Evolutionary conservation across 2,113 vertebrate genomes (phyloP), one percentile per base, ranked within the genome.

Genomic region (Saimiri boliviensis): DNA sequence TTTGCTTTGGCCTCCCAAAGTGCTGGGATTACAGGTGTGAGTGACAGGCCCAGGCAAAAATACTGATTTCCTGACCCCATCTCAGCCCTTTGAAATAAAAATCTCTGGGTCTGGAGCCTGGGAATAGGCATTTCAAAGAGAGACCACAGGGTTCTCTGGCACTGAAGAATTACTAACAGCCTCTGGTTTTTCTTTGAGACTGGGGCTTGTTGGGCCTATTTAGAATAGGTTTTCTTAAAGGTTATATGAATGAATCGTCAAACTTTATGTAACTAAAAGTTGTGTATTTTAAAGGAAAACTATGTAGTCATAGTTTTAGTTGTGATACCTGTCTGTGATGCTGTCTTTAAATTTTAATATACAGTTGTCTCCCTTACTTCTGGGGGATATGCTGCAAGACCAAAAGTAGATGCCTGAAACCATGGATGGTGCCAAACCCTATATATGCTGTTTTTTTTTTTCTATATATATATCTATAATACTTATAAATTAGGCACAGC

Each of bases 1-100:
- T 63, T 63, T 32, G 27, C 60, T 30, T 63, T 27, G 58, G 58
- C 25, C 58, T 63, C 27, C 27, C 60, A 63, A 14, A 63, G 27
- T 63, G 60, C 60, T 63, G 60, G 27, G 27, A 32, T 63, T 63
- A 63, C 27, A 63, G 60, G 27, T 2, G 27, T 32, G 27, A 14
- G 11, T 5, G 12, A 63, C 6, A 30, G 27, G 27, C 27, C 60
- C 60, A 63, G 60, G 60, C 60, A 63, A 32, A 63, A 63, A 14
- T 63, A 63, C 0, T 30, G 30, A 30, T 63, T 63, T 42, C 27
- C 35, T 84, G 42, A n/a, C 13, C 6, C n/a, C 17, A n/a, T 42
- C 25, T 52, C 27, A 86, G 63, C 32, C 74, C 35, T 89, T 88
- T 95, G 84, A 94, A 94, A 91, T 89, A 85, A 95, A 85, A 94